A percentile compares a stretch with the other conserved stretches of the same genome.
Conservation (phyloP, 1,140 invertebrate genomes). For the Pectinophora gossypiella region DNA sequence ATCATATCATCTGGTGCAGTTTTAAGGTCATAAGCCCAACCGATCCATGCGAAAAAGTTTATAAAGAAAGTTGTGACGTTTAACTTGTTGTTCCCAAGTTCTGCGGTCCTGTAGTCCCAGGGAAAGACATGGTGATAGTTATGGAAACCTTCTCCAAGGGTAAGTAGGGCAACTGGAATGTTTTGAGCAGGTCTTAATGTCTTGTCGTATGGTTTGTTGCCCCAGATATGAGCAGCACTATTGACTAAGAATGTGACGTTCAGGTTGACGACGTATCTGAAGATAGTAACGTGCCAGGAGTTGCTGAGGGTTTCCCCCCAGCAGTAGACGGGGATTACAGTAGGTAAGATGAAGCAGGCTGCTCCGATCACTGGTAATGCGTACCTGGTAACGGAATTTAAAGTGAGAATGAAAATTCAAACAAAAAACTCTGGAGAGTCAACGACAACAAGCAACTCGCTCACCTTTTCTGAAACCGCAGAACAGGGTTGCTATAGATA, state of each 20-base stretch:
- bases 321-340: conserved; percentile 82
- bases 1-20: conserved; percentile 72
- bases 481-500: too few relatives aligned
- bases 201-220: conserved; percentile 91
- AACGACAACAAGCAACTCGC: conserved; percentile 5
- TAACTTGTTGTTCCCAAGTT: conserved; percentile 48
- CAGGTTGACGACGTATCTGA: conserved; percentile 87
- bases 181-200: conserved; percentile 83
- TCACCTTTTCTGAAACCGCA: too few relatives aligned
- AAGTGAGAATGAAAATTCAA: too few relatives aligned
- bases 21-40: too few relatives aligned
- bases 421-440: too few relatives aligned
- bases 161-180: conserved; percentile 77
- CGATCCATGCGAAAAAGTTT: conserved; percentile 79
- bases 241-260: conserved; percentile 96
- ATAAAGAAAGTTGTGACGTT: conserved; percentile 79
- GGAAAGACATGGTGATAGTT: too few relatives aligned
- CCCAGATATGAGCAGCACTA: conserved; percentile 91
- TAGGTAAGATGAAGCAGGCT: conserved; percentile 88
- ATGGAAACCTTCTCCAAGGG: too few relatives aligned
- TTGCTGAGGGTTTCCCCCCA: conserved; percentile 87
- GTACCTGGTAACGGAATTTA: too few relatives aligned
- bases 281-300: conserved; percentile 87
- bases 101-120: too few relatives aligned
- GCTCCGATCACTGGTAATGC: too few relatives aligned